phyloP scores from a whole-genome alignment of 2,888 invertebrate genomes.

The Arge pagana region DNA sequence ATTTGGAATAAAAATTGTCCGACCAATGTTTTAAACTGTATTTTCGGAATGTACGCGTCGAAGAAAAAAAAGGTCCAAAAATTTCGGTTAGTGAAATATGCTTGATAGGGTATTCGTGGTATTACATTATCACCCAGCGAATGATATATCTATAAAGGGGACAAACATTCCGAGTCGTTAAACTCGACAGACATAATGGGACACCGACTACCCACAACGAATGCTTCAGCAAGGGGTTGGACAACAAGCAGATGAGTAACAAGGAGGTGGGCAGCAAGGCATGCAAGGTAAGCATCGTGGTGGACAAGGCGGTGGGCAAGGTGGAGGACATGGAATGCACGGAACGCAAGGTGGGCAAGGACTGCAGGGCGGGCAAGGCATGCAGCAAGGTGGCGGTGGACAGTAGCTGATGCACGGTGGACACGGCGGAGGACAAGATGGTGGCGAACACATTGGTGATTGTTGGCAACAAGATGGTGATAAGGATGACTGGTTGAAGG shows the following conservation, averaged over 20 bases:
- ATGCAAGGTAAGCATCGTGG: conserved; percentile 12
- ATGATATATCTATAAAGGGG: no score
- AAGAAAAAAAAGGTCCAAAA: no score
- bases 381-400: conserved; percentile 12
- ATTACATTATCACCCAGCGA: no score
- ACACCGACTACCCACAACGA: no score
- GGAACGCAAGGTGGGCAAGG: conserved; percentile 27
- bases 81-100: no score
- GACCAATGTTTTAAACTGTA: no score
- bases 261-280: conserved; percentile 15
- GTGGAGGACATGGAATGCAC: conserved; percentile 19
- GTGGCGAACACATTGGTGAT: conserved; percentile 44
- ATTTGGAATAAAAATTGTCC: no score
- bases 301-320: conserved; percentile 23
- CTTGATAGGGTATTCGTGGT: no score
- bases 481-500: conserved; percentile 18
- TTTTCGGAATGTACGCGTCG: no score
- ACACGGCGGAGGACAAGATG: conserved; percentile 52
- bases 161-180: no score
- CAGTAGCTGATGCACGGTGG: conserved; percentile 57
- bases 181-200: no score
- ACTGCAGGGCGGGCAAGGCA: conserved; percentile 5
- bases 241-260: conserved; percentile 9
- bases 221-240: conserved; percentile 12
- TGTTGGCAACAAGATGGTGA: conserved; percentile 52